Base-by-base conservation (phyloP, 2,113 vertebrate genomes). In the Oceanites oceanicus region DNA sequence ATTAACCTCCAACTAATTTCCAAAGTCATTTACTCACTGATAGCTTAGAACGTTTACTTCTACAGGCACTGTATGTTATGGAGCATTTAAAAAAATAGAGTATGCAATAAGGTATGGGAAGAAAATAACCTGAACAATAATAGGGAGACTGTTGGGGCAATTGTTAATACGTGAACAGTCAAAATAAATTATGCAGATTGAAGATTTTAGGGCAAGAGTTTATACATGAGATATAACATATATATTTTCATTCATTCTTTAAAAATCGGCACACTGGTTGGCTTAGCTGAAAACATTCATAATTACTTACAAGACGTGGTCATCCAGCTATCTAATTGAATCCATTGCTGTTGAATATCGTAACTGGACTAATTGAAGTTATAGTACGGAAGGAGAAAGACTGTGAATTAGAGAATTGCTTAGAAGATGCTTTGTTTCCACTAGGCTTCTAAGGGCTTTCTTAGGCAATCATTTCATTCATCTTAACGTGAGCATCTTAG, bases 1-100 rank as follows among this genome's bases (percentile, higher is more conserved):
- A 98, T 98, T 98, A 98, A 98, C 97, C 98, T 98, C 97, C 94
- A 98, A 98, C 95, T 98, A 97, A 98, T 97, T 98, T 98, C 95
- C 87, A 97, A 98, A 98, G 97, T 98, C 97, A 97, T 98, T 98
- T 98, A 90, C 86, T 94, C 92, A 86, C 87, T 94, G 86, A 97
- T 95, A 88, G 78, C 78, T 96, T 97, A 95, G 85, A 79, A 85
- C 76, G 71, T 96, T 97, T 95, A 74, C 79, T 93, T 95, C 88
- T 75, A 95, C 25, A 79, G 88, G 29, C 90, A 85, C 36, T 93
- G 86, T 62, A 75, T 63, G 6, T 75, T 96, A 96, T 3, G 6
- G 44, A 97, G 49, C 67, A 95, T 96, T 97, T 96, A 78, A 40
- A 95, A 97, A 97, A 97, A 63, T 19, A 90, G 62, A 86, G 47